These are phyloP conservation scores for Eilema caniola DNA, from an alignment of 2,888 invertebrate species.

Conservation along the genomic window DNA sequence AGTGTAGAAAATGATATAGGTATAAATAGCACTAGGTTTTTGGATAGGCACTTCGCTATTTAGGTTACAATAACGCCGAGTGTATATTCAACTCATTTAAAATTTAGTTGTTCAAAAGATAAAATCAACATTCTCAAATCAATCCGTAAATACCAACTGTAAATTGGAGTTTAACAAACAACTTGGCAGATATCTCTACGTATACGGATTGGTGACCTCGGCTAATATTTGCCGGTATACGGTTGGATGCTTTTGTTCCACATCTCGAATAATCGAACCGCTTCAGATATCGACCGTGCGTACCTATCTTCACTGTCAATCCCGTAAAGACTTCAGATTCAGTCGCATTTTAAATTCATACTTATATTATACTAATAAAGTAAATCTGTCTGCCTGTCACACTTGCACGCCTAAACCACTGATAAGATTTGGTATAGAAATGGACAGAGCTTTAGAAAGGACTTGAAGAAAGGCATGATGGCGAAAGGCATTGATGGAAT, in stretches of 20 bases:
- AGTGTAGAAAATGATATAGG: no score
- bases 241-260: constrained; percentile 15
- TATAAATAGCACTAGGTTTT: no score
- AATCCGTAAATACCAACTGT: constrained; percentile 1
- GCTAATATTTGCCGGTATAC: constrained; percentile 14
- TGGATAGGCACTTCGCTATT: no score
- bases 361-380: not conserved
- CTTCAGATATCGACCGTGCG: constrained; percentile 4
- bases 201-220: constrained; percentile 17
- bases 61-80: not conserved
- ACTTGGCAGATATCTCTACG: constrained; percentile 8
- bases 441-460: no score
- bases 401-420: no score
- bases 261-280: constrained; percentile 21
- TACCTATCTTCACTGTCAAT: constrained; percentile 6
- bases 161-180: constrained; percentile 8
- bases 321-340: not conserved
- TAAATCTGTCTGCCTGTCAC: no score
- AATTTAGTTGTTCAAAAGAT: not conserved
- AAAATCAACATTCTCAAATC: constrained; percentile 5
- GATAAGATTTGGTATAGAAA: no score
- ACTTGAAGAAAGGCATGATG: no score
- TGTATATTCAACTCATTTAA: not conserved
- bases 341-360: not conserved
- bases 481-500: no score